Evolutionary conservation across 2,888 invertebrate species (phyloP).

Genomic region (Hirtodrosophila cameraria): DNA sequence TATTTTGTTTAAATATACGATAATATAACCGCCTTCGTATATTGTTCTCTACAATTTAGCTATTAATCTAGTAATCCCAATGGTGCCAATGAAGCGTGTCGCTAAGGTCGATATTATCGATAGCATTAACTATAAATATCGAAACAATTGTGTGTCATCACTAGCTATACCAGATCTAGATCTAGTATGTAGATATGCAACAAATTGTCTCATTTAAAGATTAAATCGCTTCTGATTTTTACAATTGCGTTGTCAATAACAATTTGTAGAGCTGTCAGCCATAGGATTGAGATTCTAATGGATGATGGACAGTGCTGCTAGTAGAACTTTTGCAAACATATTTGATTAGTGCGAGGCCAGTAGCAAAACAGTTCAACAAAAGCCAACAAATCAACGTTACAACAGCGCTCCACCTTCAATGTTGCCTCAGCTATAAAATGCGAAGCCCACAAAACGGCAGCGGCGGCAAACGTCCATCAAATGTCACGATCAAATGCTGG

Average conservation of each 20-base stretch:
- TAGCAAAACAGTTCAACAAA: conserved; percentile 39
- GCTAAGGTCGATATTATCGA: too few relatives aligned
- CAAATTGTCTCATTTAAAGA: conserved; percentile 71
- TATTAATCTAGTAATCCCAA: too few relatives aligned
- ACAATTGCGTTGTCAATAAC: conserved; percentile 80
- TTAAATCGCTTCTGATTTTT: conserved; percentile 74
- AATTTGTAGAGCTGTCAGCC: conserved; percentile 73
- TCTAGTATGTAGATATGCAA: conserved; percentile 2
- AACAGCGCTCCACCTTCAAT: conserved; percentile 11
- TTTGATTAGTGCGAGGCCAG: conserved; percentile 71
- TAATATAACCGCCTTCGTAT: too few relatives aligned
- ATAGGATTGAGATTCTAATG: conserved; percentile 74
- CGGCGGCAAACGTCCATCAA: conserved; percentile 82
- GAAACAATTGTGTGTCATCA: too few relatives aligned
- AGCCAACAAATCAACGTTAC: conserved; percentile 30
- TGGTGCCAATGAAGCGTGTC: too few relatives aligned
- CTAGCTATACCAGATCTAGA: too few relatives aligned
- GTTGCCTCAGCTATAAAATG: conserved; percentile 12
- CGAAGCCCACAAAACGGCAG: conserved; percentile 67
- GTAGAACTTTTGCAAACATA: conserved; percentile 50
- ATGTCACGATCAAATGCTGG: conserved; percentile 77
- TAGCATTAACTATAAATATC: too few relatives aligned
- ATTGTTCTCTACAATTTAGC: too few relatives aligned
- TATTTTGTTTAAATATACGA: too few relatives aligned
- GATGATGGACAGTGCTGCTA: conserved; percentile 55